These are phyloP conservation scores for Danio tinwini DNA, from an alignment of 2,797 vertebrate genomes.

Conservation along the genomic window DNA sequence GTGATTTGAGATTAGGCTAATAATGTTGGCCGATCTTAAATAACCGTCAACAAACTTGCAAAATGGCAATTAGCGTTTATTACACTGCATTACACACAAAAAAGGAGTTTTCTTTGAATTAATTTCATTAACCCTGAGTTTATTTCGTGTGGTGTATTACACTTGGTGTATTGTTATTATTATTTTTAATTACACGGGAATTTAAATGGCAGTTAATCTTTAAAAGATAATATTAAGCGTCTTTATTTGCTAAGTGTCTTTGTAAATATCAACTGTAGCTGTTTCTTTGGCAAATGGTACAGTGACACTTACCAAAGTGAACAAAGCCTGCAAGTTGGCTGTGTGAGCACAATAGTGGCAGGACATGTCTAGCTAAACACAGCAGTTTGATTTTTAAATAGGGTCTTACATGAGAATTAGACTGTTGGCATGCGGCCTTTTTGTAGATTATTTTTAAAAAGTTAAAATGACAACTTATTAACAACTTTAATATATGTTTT, in stretches of 20 bases:
- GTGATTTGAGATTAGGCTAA: neutral
- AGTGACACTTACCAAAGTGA: slow-evolving; percentile 23
- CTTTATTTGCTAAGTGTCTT: neutral
- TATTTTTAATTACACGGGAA: neutral
- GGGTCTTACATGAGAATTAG: slow-evolving; percentile 1
- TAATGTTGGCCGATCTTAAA: neutral
- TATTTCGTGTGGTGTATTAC: neutral
- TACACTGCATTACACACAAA: slow-evolving; percentile 10
- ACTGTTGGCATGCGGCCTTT: neutral
- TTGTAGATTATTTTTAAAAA: neutral
- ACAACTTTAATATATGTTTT: neutral
- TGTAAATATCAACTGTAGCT: neutral
- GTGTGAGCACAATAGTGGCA: slow-evolving; percentile 13
- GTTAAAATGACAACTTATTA: neutral
- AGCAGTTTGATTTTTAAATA: neutral
- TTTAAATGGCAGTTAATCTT: neutral
- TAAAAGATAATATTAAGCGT: neutral
- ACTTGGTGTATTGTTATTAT: neutral
- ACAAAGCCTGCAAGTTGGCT: slow-evolving; percentile 17
- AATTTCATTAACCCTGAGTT: neutral
- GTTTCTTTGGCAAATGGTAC: neutral
- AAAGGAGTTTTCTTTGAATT: neutral
- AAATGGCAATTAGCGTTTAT: slow-evolving; percentile 9
- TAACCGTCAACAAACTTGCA: slow-evolving; percentile 1
- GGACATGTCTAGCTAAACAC: slow-evolving; percentile 5